phyloP scores from a whole-genome alignment of 2,797 vertebrate species.

The Leuciscus waleckii region DNA sequence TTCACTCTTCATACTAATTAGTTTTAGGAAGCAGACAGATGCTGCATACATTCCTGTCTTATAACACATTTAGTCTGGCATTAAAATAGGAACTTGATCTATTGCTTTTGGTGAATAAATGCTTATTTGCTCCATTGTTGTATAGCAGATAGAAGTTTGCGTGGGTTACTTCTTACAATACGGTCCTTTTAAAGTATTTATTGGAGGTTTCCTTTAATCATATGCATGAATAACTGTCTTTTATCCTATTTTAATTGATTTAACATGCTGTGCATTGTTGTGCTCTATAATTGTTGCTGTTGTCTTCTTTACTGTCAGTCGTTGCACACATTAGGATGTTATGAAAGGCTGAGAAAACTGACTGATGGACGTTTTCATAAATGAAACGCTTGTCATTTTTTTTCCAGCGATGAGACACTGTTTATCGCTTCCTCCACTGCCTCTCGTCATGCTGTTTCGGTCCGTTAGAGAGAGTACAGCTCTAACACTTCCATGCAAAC shows the following conservation, averaged over 20 bases:
- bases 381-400: background rate
- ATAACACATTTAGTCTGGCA: constrained; percentile 32
- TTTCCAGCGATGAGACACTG: constrained; percentile 12
- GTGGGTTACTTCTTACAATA: background rate
- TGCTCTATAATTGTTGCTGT: constrained; percentile 2
- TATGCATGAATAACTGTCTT: background rate
- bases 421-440: constrained; percentile 16
- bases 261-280: background rate
- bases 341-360: constrained; percentile 13
- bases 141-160: background rate
- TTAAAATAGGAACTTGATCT: constrained; percentile 43
- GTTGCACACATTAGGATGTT: constrained; percentile 4
- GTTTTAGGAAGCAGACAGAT: constrained; percentile 30
- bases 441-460: constrained; percentile 24
- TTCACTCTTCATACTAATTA: constrained; percentile 20
- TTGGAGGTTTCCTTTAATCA: constrained; percentile 1
- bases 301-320: constrained; percentile 35
- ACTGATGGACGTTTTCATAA: constrained; percentile 6
- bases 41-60: constrained; percentile 13
- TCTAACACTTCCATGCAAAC: constrained; percentile 4
- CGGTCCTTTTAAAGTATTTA: background rate
- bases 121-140: background rate
- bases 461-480: constrained; percentile 9
- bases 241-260: constrained; percentile 10
- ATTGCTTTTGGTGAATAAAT: constrained; percentile 32